A percentile compares a stretch with the other conserved stretches of the same genome.
These are phyloP conservation scores for Bubalus kerabau DNA, from an alignment of 2,113 vertebrate genomes.

Conservation along the genomic window DNA sequence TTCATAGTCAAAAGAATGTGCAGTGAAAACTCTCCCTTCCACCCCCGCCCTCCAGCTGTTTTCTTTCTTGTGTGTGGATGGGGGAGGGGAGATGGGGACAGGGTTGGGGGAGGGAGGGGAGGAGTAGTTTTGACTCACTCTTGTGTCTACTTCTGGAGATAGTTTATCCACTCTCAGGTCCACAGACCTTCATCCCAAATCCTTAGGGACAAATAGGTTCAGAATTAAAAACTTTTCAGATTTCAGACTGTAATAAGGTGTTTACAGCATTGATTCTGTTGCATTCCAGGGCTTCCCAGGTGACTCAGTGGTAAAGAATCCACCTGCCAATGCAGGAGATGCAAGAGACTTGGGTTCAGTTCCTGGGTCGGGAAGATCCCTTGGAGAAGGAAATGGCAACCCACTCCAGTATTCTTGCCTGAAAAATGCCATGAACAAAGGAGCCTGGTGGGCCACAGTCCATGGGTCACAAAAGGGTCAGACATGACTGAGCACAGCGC, in stretches of 20 bases:
- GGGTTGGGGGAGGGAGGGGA: not conserved
- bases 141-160: not conserved
- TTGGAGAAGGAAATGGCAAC: not conserved
- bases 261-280: not conserved
- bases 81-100: not conserved
- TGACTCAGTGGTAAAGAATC: not conserved
- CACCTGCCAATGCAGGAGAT: not conserved
- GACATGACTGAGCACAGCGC: not conserved
- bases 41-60: not conserved
- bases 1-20: not conserved
- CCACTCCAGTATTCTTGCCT: not conserved
- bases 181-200: not conserved
- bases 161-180: not conserved
- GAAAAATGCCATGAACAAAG: not conserved
- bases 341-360: not conserved
- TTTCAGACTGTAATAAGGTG: not conserved
- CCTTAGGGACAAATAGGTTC: not conserved
- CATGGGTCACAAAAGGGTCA: not conserved
- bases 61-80: not conserved
- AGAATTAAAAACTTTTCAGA: not conserved
- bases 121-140: not conserved
- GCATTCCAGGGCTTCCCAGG: not conserved
- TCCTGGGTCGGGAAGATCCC: not conserved
- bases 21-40: not conserved
- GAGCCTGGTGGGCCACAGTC: not conserved